These are phyloP conservation scores for Hafferia zeledoni DNA, from an alignment of 2,797 vertebrate species.

Conservation along the genomic window DNA sequence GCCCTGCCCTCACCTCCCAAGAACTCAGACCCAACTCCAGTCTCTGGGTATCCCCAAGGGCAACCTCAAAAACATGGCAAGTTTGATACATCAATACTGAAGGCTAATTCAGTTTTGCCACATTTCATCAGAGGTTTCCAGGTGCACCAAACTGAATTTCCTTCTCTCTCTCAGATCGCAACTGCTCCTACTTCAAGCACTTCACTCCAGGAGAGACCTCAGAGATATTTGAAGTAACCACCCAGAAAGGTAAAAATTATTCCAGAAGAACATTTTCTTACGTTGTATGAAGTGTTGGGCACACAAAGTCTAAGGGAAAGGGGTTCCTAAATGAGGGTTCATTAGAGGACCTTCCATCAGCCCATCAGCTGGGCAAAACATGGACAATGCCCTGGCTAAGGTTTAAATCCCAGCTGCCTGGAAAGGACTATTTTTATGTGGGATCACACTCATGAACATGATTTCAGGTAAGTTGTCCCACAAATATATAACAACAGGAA, in stretches of 20 bases:
- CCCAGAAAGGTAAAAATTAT: slow-evolving; percentile 89
- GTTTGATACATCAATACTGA: neutral
- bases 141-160: neutral
- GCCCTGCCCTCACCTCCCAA: fast-evolving
- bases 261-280: neutral
- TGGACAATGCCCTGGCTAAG: neutral
- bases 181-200: slow-evolving; percentile 98
- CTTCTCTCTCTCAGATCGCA: slow-evolving; percentile 81
- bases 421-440: neutral
- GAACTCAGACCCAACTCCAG: neutral
- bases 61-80: neutral
- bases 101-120: neutral
- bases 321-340: neutral
- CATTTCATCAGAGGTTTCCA: neutral
- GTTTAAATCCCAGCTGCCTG: neutral
- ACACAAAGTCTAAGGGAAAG: neutral
- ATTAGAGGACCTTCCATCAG: neutral
- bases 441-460: neutral
- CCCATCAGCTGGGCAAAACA: neutral
- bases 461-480: neutral
- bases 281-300: neutral
- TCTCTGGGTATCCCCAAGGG: neutral
- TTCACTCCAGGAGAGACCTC: slow-evolving; percentile 94
- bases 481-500: neutral
- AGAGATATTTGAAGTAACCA: slow-evolving; percentile 94